A percentile compares a stretch with the other conserved stretches of the same genome.
Conservation (phyloP, 2,797 vertebrate species). For the Lerista edwardsae region DNA sequence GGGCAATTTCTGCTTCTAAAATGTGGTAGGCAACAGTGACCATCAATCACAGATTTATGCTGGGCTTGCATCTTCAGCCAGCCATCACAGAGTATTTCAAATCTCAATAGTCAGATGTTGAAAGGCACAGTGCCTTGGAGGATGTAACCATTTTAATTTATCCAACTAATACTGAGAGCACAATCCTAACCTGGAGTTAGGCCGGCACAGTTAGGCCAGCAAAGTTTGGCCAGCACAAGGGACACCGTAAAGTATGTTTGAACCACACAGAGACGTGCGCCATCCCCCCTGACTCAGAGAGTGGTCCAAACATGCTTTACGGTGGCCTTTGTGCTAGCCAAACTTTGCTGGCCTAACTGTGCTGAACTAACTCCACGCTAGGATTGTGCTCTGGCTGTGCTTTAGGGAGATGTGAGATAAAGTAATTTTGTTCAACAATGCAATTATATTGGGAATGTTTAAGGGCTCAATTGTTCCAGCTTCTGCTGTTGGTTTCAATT, state of each 20-base stretch:
- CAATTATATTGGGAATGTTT: not conserved
- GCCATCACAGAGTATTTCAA: not conserved
- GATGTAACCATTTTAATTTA: constrained; percentile 15
- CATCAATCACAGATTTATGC: not conserved
- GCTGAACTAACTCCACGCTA: too few relatives aligned
- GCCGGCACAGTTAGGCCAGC: too few relatives aligned
- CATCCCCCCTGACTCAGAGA: too few relatives aligned
- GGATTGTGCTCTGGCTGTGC: too few relatives aligned
- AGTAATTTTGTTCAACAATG: not conserved
- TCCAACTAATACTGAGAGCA: not conserved
- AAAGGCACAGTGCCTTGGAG: not conserved
- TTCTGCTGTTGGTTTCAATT: not conserved
- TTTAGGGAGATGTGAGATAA: constrained; percentile 1
- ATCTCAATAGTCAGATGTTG: constrained; percentile 4
- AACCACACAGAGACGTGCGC: too few relatives aligned
- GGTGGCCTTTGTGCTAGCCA: too few relatives aligned
- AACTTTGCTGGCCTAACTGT: too few relatives aligned
- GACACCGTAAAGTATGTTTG: too few relatives aligned
- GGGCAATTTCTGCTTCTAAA: not conserved
- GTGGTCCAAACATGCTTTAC: too few relatives aligned
- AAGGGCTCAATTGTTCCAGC: not conserved
- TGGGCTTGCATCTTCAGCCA: not conserved
- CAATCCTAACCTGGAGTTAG: too few relatives aligned
- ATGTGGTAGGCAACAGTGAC: not conserved
- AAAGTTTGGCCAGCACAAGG: too few relatives aligned